Evolutionary conservation across 2,797 vertebrate genomes (phyloP), one percentile per base, ranked within the genome.

Genomic region (Channallabes apus): DNA sequence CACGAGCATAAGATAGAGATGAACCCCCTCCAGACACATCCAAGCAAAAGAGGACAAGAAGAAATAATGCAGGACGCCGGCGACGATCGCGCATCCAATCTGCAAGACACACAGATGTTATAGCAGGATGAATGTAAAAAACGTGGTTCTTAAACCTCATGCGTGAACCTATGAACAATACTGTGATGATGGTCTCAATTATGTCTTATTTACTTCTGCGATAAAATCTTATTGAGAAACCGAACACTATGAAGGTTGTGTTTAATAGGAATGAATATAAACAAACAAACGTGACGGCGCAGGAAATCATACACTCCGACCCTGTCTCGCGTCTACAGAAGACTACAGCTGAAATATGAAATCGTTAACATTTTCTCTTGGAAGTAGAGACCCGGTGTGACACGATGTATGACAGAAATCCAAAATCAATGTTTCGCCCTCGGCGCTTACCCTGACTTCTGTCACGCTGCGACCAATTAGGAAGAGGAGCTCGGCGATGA

Each of bases 1-100:
- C 88, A 99, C 97, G 29, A 99, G 94, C 98, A 99, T 99, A 87
- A 99, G 95, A 92, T 99, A 99, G 87, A 99, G 96, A 92, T 99
- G 98, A 61, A 99, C 97, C 69, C 98, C 98, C 94, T 99, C 98
- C 75, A 99, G 93, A 92, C 97, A 99, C 98, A 99, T 99, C 98
- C 98, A 99, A 86, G 97, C 96, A 94, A 99, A 99, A 87, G 98
- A 97, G 8, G 98, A 97, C 93, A 99, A 93, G 94, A 99, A 99
- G 96, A 99, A 99, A 92, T 99, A 99, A 90, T 99, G 98, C 69
- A 99, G 95, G 89, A 99, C 97, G 87, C 98, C 98, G 41, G 98
- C 98, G 3, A 99, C 97, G 93, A 99, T 96, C n/a, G 98, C 96
- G 80, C 98, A 99, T 61, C 97, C 97, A 86, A 99, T 97, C 98